Percentiles rank a stretch among this genome's conserved stretches.
Evolutionary conservation across 2,797 vertebrate genomes (phyloP).

Genomic region (Schizothorax lantsangensis): DNA sequence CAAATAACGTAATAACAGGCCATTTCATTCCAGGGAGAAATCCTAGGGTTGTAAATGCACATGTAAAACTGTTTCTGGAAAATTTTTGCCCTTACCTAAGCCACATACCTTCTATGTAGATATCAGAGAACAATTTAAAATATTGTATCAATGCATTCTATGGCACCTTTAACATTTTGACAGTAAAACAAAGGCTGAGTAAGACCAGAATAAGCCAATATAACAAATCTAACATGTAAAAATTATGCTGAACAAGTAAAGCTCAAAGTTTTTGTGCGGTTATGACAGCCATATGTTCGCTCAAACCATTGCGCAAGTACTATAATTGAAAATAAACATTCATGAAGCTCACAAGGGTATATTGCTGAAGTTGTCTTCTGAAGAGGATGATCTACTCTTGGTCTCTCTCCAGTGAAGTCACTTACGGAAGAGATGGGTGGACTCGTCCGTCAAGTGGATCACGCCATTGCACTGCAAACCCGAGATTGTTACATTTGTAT

Average conservation of each 20-base stretch:
- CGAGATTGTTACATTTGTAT: constrained; percentile 67
- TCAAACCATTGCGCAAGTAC: constrained; percentile 49
- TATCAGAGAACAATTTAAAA: no score
- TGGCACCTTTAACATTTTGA: no score
- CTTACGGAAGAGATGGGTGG: constrained; percentile 53
- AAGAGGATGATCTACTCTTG: constrained; percentile 50
- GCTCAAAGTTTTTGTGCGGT: constrained; percentile 43
- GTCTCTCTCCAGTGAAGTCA: constrained; percentile 46
- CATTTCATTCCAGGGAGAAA: no score
- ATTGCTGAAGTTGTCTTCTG: constrained; percentile 42
- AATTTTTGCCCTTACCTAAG: no score
- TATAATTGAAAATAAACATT: constrained; percentile 58
- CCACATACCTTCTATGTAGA: no score
- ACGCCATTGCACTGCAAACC: constrained; percentile 55
- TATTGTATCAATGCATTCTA: no score
- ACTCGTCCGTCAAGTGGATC: constrained; percentile 63
- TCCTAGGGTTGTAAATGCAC: no score
- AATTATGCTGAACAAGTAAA: constrained; percentile 43
- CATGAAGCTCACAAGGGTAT: constrained; percentile 47
- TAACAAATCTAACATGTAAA: constrained; percentile 47
- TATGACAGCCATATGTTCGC: constrained; percentile 54
- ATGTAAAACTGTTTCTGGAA: no score
- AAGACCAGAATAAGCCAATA: constrained; percentile 14
- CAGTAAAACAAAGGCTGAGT: neutral
- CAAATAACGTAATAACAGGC: no score